Evolutionary conservation across 2,888 invertebrate species (phyloP), one percentile per base, ranked within the genome.

Genomic region (Lasioglossum villosulum): DNA sequence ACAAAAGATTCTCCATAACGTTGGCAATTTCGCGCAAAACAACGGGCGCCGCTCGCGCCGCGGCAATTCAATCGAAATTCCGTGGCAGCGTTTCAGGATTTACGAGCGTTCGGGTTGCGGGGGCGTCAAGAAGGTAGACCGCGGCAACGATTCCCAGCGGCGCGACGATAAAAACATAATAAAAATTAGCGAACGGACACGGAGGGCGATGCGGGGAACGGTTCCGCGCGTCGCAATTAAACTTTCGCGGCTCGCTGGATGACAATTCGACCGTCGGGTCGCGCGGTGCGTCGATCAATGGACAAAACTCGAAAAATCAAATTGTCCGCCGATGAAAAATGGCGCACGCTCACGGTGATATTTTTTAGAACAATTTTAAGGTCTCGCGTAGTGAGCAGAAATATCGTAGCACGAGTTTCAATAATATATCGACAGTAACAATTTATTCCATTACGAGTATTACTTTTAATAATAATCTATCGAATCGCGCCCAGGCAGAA

Each of bases 161-260:
- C 27, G 59, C 59, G 27, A 6, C 30, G 34, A 76, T 48, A 52
- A 72, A 72, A 45, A 45, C 30, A 27, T 45, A 72, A 72, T 72
- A 45, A 72, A 72, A 72, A 52, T 70, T 75, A 68, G 72, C 68
- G 73, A 5, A 34, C 16, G 16, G 48, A 70, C 78, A 78, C 6
- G 59, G 30, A 16, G 59, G 30, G 19, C 2, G 12, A 14, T 4
- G 37, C 68, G 37, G 37, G 30, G 34, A 34, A 34, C 34, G 37
- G 37, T 34, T 68, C 34, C 74, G 42, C 45, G 84, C 30, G 34
- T 56, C 63, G 83, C 84, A 84, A 84, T 84, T 84, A 84, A 84
- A 84, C 78, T 84, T 78, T 84, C 84, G 84, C 84, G 72, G 72
- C 75, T 71, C 66, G 72, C 16, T 48, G 84, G 27, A 8, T 30